phyloP scores from a whole-genome alignment of 2,113 vertebrate species.

The Proterorhinus semilunaris region DNA sequence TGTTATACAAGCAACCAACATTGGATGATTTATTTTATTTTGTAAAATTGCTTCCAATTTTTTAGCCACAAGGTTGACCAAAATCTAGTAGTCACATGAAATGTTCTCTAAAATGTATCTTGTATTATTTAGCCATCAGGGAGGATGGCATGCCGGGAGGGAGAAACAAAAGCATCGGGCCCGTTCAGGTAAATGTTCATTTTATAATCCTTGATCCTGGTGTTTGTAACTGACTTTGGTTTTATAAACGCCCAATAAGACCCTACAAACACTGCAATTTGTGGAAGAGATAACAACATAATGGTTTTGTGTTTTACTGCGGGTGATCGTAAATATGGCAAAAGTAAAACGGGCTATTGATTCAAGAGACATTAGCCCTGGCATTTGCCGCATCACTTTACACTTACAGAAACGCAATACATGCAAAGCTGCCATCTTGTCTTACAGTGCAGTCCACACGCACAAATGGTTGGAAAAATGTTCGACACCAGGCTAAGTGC shows the following conservation, averaged over 20 bases:
- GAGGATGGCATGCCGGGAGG: slow-evolving; percentile 99
- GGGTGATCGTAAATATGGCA: no score
- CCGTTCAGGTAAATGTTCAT: slow-evolving; percentile 87
- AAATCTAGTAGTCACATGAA: neutral
- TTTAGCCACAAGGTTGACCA: slow-evolving; percentile 40
- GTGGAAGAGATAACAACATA: no score
- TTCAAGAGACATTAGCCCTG: slow-evolving; percentile 15
- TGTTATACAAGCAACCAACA: no score
- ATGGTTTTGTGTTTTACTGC: no score
- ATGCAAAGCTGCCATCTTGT: slow-evolving; percentile 31
- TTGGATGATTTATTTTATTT: neutral
- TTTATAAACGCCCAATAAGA: no score
- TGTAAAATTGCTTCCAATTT: no score
- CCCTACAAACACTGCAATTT: no score
- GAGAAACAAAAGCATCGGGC: slow-evolving; percentile 98
- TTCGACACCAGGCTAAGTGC: slow-evolving; percentile 50
- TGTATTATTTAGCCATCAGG: slow-evolving; percentile 85
- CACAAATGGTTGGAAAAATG: slow-evolving; percentile 37
- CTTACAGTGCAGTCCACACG: neutral
- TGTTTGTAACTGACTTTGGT: neutral
- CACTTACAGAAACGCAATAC: slow-evolving; percentile 16
- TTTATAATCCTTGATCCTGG: no score
- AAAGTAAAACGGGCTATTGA: no score
- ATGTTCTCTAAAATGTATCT: neutral
- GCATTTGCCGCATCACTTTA: slow-evolving; percentile 42